Percentiles rank a stretch among this genome's conserved stretches.
phyloP scores from a whole-genome alignment of 2,797 vertebrate genomes.

The Hypotaenidia philippensis region DNA sequence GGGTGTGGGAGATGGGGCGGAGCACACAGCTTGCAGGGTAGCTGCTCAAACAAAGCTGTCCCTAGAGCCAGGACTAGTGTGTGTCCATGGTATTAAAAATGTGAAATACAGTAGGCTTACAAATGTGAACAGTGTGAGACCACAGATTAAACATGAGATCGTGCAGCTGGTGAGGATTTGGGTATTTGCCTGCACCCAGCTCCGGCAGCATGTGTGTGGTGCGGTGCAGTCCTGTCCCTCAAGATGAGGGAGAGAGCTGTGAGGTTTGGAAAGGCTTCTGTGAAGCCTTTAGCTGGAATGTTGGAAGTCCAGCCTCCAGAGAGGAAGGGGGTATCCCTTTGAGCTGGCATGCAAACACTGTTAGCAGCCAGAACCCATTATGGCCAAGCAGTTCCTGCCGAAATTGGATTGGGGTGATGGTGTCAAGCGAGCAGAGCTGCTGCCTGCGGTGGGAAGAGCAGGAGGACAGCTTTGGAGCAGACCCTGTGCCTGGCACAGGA shows the following conservation, averaged over 20 bases:
- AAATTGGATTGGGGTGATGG: neutral
- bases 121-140: neutral
- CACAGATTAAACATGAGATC: slow-evolving; percentile 13
- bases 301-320: neutral
- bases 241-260: neutral
- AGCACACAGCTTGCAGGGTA: neutral
- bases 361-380: neutral
- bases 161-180: slow-evolving; percentile 12
- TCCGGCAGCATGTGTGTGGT: neutral
- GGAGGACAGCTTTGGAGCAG: neutral
- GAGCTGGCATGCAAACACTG: neutral
- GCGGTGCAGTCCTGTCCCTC: neutral
- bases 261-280: neutral
- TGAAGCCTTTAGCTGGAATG: neutral
- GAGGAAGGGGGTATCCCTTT: neutral
- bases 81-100: neutral
- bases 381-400: neutral
- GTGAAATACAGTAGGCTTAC: neutral
- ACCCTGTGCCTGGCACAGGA: accelerated
- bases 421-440: neutral
- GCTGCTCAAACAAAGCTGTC: neutral
- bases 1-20: neutral
- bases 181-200: neutral
- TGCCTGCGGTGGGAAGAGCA: neutral
- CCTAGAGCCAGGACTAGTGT: neutral